Evolutionary conservation across 2,113 vertebrate species (phyloP), one percentile per base, ranked within the genome.

Genomic region (Boleophthalmus pectinirostris): DNA sequence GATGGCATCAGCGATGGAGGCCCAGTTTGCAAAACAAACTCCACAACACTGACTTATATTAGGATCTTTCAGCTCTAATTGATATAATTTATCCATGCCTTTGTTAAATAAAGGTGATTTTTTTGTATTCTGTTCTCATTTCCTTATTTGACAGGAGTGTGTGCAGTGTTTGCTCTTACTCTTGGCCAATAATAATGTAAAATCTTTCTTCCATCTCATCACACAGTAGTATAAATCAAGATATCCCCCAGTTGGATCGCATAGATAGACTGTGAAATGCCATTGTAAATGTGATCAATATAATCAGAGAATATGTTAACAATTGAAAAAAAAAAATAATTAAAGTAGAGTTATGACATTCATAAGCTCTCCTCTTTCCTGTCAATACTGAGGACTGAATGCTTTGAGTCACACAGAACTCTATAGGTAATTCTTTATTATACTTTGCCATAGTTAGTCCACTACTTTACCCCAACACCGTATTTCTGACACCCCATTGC

Each of bases 401-500:
- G 49, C 18, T 53, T 18, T 53, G 5, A 53, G 49, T 53, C 49
- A 53, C 49, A 53, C 7, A 53, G 18, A 53, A n/a, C 49, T 53
- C 24, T 29, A 18, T 29, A 38, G 16, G 18, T 38, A 64, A n/a
- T 9, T 35, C 69, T 56, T 23, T 66, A 33, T 18, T 60, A 23
- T 64, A 66, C 66, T 13, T 35, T 21, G 14, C 11, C 29, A 66
- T 5, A 20, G 13, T 63, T 49, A 9, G 69, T 23, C 56, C 12
- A 29, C 13, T 29, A 16, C 12, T 25, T 25, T 29, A 60, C 29
- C 13, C 15, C 49, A 5, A 18, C 25, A 43, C 63, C 13, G 58
- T 29, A 69, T 51, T 21, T 38, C 13, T 51, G 60, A 43, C 14
- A 21, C 66, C 35, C 51, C 73, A 67, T 13, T 77, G 33, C 61